A percentile compares a stretch with the other conserved stretches of the same genome.
Conservation (phyloP, 2,113 vertebrate species). For the Psittacula cyanocephala region DNA sequence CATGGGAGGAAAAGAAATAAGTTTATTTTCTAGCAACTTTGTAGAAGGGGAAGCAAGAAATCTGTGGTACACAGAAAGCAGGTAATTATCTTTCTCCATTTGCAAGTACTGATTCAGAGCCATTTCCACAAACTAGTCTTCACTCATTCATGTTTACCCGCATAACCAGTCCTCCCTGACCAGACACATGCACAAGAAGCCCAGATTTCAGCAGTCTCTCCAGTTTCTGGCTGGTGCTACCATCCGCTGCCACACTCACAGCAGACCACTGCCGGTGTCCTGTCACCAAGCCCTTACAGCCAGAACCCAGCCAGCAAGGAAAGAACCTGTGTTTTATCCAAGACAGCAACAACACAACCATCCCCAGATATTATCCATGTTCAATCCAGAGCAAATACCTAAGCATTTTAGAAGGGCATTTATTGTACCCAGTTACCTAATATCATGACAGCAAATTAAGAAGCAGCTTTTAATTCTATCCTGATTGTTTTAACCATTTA, state of each 20-base stretch:
- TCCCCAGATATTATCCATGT: rapidly evolving
- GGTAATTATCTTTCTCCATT: not conserved
- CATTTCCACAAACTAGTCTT: not conserved
- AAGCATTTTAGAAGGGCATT: not conserved
- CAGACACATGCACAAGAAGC: not conserved
- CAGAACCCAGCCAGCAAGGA: not conserved
- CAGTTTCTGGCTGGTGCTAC: not conserved
- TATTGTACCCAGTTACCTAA: not conserved
- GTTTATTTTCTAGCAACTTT: not conserved
- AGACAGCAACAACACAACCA: not conserved
- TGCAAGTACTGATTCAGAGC: not conserved
- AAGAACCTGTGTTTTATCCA: rapidly evolving
- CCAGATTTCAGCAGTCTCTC: not conserved
- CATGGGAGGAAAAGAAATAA: not conserved
- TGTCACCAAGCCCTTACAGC: rapidly evolving
- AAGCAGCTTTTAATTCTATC: not conserved
- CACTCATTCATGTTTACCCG: not conserved
- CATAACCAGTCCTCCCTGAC: not conserved
- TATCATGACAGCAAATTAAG: not conserved
- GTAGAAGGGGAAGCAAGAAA: not conserved
- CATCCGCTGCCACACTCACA: rapidly evolving
- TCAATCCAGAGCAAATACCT: not conserved
- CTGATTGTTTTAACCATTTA: not conserved
- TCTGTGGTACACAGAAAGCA: not conserved
- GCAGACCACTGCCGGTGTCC: rapidly evolving